These are phyloP conservation scores for Sander lucioperca DNA, from an alignment of 2,113 vertebrate genomes.

Conservation along the genomic window DNA sequence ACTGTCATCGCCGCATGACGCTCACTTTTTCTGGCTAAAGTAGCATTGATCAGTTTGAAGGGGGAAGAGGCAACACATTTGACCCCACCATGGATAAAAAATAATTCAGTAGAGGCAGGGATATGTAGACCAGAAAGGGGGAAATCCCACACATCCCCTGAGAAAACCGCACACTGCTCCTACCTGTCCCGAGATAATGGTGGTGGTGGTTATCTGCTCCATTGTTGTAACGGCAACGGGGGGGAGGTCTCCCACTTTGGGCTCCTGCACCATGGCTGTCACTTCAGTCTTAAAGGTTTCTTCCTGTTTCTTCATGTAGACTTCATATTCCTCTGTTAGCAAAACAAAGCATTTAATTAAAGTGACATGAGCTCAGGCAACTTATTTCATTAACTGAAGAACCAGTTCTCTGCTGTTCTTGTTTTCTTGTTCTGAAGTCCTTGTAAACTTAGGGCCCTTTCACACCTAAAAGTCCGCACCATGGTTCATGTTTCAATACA, in stretches of 20 bases:
- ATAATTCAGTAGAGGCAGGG: too few species aligned
- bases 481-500: too few species aligned
- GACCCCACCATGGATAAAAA: too few species aligned
- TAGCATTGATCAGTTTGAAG: too few species aligned
- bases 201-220: slow-evolving; percentile 91
- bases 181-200: slow-evolving; percentile 92
- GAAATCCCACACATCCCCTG: too few species aligned
- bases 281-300: slow-evolving; percentile 86
- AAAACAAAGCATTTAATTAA: neutral
- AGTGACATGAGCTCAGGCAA: neutral
- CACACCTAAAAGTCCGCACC: too few species aligned
- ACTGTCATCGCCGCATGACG: too few species aligned
- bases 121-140: too few species aligned
- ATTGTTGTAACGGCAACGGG: slow-evolving; percentile 83
- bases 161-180: neutral
- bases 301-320: slow-evolving; percentile 91
- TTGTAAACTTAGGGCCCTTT: neutral
- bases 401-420: too few species aligned
- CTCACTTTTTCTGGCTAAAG: too few species aligned
- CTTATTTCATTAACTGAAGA: neutral
- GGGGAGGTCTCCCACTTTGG: slow-evolving; percentile 88
- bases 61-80: too few species aligned
- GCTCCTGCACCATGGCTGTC: slow-evolving; percentile 87
- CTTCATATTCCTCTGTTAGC: slow-evolving; percentile 91
- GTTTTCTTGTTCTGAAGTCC: too few species aligned